Base-by-base conservation (phyloP, 2,113 vertebrate genomes). In the Fulica atra region DNA sequence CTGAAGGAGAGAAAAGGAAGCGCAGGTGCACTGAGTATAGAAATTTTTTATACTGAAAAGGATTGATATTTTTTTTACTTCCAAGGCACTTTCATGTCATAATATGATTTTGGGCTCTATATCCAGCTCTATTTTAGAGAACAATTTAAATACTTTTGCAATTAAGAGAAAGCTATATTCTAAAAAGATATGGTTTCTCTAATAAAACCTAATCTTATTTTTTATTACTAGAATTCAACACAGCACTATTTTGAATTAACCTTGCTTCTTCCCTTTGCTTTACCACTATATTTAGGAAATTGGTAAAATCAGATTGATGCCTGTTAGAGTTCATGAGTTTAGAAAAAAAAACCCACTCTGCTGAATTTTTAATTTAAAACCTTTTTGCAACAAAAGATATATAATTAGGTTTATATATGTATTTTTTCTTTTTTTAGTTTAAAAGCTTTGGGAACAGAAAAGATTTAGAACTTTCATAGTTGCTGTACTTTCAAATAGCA, bases 301-400 rank as follows among this genome's bases (percentile, higher is more conserved):
- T 3, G 17, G 38, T 64, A 83, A 92, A 95, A 91, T 63, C 53
- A 92, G 85, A 53, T 46, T 84, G 72, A 92, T 50, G 86, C 14
- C 12, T 44, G 3, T 92, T 95, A 87, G 33, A 95, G n/a, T 87
- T 96, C 82, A 92, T 93, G 44, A 33, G 17, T 89, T 95, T 74
- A 74, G 53, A 48, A 81, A 93, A 71, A 86, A 76, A 79, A 4
- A 11, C 51, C 9, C 2, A 1, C 24, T 51, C 9, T 63, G 9
- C 33, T 95, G 73, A 82, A 61, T 54, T 96, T 95, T 93, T 89
- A 4, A 88, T 95, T 95, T 95, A 54, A 60, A 86, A 80, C 82
- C 26, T 69, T 97, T 86, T 85, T 59, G 21, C 60, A 93, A 57
- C 44, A 93, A 71, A 93, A 82, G 42, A 54, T 54, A 72, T 15